These are phyloP conservation scores for Epizoanthus illoricatus DNA, from an alignment of 92 coral and sea anemone species.

Conservation along the genomic window DNA sequence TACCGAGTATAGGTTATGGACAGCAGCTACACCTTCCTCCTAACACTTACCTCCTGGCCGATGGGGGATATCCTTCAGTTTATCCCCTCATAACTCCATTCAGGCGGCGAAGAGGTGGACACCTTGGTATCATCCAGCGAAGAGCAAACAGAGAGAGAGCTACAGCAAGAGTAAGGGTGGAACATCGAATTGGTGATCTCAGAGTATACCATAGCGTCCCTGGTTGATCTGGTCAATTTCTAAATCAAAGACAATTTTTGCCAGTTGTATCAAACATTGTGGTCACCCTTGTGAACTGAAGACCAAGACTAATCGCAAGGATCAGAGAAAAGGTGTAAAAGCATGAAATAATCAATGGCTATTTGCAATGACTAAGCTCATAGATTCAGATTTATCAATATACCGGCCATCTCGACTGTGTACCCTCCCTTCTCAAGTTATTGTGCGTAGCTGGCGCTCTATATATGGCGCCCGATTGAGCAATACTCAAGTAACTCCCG, in stretches of 20 bases:
- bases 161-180: too few species aligned
- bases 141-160: too few species aligned
- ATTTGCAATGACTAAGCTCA: not conserved
- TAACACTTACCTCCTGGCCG: conserved; percentile 36
- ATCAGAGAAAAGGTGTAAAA: conserved; percentile 6
- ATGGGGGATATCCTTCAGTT: conserved; percentile 46
- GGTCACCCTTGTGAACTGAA: not conserved
- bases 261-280: conserved; percentile 20
- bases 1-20: not conserved
- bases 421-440: too few species aligned
- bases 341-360: not conserved
- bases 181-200: too few species aligned
- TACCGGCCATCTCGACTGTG: not conserved
- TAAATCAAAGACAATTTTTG: conserved; percentile 5
- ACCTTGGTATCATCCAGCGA: too few species aligned
- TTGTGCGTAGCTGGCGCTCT: too few species aligned
- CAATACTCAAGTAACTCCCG: too few species aligned
- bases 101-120: not conserved
- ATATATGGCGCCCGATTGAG: too few species aligned
- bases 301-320: not conserved
- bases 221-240: not conserved
- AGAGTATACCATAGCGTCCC: too few species aligned
- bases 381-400: not conserved
- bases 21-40: conserved; percentile 32
- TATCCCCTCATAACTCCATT: conserved; percentile 56